These are phyloP conservation scores for Pogonocichla stellata DNA, from an alignment of 2,113 vertebrate species.

Conservation along the genomic window DNA sequence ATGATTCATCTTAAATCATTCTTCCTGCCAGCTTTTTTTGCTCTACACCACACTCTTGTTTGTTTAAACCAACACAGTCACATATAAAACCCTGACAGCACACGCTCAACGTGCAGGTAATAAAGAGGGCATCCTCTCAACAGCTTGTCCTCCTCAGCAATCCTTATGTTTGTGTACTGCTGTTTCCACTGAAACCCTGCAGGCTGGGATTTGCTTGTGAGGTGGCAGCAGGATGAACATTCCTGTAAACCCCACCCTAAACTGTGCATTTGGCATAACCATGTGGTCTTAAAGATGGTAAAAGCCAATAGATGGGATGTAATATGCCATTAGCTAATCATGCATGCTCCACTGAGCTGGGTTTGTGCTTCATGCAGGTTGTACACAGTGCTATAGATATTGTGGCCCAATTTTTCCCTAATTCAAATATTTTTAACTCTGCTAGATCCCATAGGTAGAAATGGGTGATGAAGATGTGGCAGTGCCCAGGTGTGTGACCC, in stretches of 20 bases:
- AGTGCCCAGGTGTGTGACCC: background rate
- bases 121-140: constrained; percentile 4
- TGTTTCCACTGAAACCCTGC: background rate
- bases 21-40: background rate
- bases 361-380: background rate
- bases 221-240: background rate
- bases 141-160: background rate
- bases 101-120: background rate
- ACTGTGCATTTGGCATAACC: background rate
- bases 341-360: background rate
- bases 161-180: background rate
- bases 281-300: background rate
- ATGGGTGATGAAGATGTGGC: background rate
- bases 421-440: background rate
- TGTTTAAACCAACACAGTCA: background rate
- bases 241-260: background rate
- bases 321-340: background rate
- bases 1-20: constrained; percentile 16
- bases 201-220: background rate
- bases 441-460: background rate
- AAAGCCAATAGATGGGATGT: background rate
- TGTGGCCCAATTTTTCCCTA: background rate
- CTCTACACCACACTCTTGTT: background rate
- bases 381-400: background rate
- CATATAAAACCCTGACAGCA: constrained; percentile 22